phyloP scores from a whole-genome alignment of 2,113 vertebrate genomes.

The Fukomys damarensis region DNA sequence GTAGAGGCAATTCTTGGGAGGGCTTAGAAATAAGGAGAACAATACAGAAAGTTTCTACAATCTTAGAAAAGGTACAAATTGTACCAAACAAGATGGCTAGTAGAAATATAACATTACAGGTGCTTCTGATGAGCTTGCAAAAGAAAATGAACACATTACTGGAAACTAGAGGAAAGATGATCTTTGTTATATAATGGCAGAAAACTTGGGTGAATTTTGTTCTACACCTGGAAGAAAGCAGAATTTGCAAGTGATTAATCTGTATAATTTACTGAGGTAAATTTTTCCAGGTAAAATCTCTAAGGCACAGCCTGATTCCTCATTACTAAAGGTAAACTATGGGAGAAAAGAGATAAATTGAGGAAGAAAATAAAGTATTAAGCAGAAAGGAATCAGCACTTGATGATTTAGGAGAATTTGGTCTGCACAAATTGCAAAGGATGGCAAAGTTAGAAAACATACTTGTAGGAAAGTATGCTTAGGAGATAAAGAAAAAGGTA shows the following conservation, averaged over 20 bases:
- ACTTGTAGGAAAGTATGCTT: neutral
- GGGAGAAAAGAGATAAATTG: neutral
- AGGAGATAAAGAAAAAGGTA: neutral
- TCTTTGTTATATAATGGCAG: neutral
- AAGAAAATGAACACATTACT: neutral
- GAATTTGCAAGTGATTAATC: neutral
- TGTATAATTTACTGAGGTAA: neutral
- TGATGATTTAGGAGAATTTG: neutral
- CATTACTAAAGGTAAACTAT: neutral
- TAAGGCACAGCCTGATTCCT: neutral
- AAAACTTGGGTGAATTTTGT: neutral
- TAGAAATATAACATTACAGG: neutral
- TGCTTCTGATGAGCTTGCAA: neutral
- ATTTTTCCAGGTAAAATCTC: neutral
- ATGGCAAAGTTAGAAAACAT: slow-evolving; percentile 26
- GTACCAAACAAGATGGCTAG: neutral
- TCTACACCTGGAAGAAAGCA: neutral
- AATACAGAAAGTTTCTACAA: neutral
- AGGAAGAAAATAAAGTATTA: neutral
- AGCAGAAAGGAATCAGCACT: neutral
- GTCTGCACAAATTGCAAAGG: neutral
- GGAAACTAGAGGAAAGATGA: neutral
- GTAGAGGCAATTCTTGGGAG: neutral
- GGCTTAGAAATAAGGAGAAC: neutral
- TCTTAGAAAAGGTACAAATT: neutral